A percentile compares a stretch with the other conserved stretches of the same genome.
Evolutionary conservation across 2,888 invertebrate species (phyloP).

Genomic region (Odontocolon sp.): DNA sequence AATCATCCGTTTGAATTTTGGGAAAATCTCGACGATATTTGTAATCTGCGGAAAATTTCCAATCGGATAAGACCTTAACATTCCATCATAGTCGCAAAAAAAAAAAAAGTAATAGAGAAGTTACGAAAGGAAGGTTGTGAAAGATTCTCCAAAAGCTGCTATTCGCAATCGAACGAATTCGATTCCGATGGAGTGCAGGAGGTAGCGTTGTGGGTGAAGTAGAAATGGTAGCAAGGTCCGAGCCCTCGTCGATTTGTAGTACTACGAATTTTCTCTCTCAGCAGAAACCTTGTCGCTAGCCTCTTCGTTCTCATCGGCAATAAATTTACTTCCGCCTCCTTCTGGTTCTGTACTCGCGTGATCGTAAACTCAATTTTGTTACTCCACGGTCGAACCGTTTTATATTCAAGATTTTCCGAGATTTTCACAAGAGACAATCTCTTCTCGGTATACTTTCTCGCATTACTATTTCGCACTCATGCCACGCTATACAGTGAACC

Average conservation of each 20-base stretch:
- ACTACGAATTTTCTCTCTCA: not conserved
- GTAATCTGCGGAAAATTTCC: no score
- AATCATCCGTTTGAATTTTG: no score
- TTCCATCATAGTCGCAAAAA: no score
- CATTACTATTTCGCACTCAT: not conserved
- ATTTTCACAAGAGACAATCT: not conserved
- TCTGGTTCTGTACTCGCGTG: not conserved
- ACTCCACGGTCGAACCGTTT: constrained; percentile 26
- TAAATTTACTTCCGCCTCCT: constrained; percentile 26
- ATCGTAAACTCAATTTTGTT: constrained; percentile 49
- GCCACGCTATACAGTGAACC: not conserved
- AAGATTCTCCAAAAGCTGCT: not conserved
- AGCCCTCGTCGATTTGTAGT: constrained; percentile 11
- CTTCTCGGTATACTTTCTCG: not conserved
- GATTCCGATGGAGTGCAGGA: constrained; percentile 4
- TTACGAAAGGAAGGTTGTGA: not conserved
- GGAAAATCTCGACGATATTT: no score
- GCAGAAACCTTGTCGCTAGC: not conserved
- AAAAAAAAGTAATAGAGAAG: no score
- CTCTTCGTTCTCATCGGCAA: not conserved
- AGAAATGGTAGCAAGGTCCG: constrained; percentile 1
- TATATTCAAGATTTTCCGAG: constrained; percentile 13
- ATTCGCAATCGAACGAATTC: constrained; percentile 36
- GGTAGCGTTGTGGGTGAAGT: not conserved
- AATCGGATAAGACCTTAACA: no score